Percentiles rank a stretch among this genome's conserved stretches.
phyloP scores from a whole-genome alignment of 2,888 invertebrate genomes.

The Phytoseiulus persimilis region DNA sequence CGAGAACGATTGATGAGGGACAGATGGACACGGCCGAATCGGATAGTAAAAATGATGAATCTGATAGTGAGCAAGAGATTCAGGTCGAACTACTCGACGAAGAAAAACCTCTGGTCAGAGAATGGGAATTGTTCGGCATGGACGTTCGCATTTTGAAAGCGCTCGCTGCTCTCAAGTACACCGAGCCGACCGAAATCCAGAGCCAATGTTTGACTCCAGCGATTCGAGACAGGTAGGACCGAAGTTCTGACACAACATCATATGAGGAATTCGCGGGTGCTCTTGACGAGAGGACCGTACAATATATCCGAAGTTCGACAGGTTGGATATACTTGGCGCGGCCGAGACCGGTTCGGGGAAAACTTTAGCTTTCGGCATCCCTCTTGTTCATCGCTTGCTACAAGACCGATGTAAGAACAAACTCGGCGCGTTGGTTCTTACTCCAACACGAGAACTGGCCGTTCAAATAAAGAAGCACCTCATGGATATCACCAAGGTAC shows the following conservation, averaged over 20 bases:
- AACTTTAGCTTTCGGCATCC: conserved; percentile 93
- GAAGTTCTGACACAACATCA: background rate
- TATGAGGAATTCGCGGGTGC: conserved; percentile 21
- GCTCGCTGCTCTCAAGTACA: conserved; percentile 66
- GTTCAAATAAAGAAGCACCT: conserved; percentile 86
- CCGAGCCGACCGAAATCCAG: conserved; percentile 81
- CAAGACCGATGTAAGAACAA: conserved; percentile 55
- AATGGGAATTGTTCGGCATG: conserved; percentile 55
- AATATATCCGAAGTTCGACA: conserved; percentile 56
- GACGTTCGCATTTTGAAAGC: conserved; percentile 63
- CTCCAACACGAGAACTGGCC: conserved; percentile 92
- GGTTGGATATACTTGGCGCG: conserved; percentile 88
- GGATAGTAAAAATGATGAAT: background rate
- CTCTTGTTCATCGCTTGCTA: conserved; percentile 76
- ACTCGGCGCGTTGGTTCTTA: conserved; percentile 74
- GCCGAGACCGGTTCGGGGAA: conserved; percentile 95
- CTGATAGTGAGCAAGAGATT: background rate
- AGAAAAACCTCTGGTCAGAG: background rate
- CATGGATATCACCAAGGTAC: conserved; percentile 60
- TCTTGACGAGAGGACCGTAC: background rate
- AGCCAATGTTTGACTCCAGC: conserved; percentile 47
- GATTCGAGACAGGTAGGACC: conserved; percentile 47
- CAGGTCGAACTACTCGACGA: background rate
- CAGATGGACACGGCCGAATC: background rate
- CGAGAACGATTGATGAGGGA: background rate